Evolutionary conservation across 2,113 vertebrate species (phyloP).

Genomic region (Macheiramphus alcinus): DNA sequence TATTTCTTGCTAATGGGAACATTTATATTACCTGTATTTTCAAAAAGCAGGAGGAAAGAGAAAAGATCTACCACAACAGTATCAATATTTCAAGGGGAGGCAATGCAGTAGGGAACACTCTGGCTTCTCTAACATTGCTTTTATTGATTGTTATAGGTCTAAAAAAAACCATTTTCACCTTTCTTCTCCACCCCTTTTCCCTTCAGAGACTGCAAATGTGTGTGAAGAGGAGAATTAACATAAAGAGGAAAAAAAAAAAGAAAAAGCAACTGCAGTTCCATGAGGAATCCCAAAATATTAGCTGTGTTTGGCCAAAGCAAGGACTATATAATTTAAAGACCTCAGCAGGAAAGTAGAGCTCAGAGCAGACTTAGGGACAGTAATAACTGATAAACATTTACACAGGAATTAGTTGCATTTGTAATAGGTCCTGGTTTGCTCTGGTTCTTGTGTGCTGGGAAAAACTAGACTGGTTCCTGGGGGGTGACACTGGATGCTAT

Average conservation of each 20-base stretch:
- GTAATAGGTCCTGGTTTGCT: neutral
- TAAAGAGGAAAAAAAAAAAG: neutral
- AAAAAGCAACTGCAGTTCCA: neutral
- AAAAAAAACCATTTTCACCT: neutral
- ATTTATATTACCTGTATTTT: constrained; percentile 64
- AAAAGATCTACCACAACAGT: neutral
- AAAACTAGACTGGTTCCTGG: neutral
- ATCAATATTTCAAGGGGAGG: constrained; percentile 49
- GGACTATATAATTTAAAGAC: neutral
- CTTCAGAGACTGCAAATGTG: neutral
- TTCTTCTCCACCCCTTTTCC: neutral
- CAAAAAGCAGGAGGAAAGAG: neutral
- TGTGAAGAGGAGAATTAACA: neutral
- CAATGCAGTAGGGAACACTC: neutral
- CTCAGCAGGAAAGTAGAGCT: neutral
- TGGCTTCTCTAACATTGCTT: neutral
- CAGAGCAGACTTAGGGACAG: neutral
- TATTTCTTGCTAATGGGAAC: constrained; percentile 69
- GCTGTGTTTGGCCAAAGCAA: neutral
- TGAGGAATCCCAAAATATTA: neutral
- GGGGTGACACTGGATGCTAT: neutral
- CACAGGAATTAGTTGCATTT: neutral
- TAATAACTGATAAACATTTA: neutral
- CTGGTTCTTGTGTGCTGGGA: neutral
- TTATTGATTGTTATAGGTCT: constrained; percentile 8